Evolutionary conservation across 2,797 vertebrate genomes (phyloP), one percentile per base, ranked within the genome.

Genomic region (Potorous gilbertii): DNA sequence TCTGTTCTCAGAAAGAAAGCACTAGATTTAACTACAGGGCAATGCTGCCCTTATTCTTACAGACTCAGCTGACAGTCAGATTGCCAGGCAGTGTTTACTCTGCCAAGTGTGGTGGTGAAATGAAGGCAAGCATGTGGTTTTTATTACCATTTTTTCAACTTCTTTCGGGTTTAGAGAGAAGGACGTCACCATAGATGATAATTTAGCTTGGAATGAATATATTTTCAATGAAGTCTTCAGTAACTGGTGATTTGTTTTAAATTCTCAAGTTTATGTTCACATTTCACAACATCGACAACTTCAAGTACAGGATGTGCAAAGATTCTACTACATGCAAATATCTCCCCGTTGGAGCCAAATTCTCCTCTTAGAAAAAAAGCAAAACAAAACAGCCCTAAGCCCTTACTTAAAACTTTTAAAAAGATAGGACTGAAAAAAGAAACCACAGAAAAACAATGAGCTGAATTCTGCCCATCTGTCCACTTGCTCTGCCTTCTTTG

Each of bases 61-160:
- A 50, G 97, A 97, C 97, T 97, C 0, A 28, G 97, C 98, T 98
- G 98, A 98, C 98, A 31, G 96, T 95, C 95, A 97, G 90, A 96
- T 97, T 98, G 98, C 97, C 98, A 98, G 97, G 98, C 97, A 95
- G 97, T 97, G 55, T 96, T 97, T 91, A 96, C 93, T 97, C 97
- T 98, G 98, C 98, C 98, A 97, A 98, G 97, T 96, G 96, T 95
- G 95, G 97, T 98, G 95, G 92, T 96, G 96, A 93, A 98, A 98
- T 98, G 95, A 96, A 98, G 97, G 96, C 97, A 97, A 95, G 93
- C 98, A 98, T 98, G 96, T 98, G 98, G 96, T 98, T 98, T 98
- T 97, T 97, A 98, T 99, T 98, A 98, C 97, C 96, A 95, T 96
- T 96, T 98, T 97, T 97, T 97, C 40, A 87, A 98, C 97, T 94